Base-by-base conservation (phyloP, 2,797 vertebrate genomes). In the Atherinosoma microstoma region DNA sequence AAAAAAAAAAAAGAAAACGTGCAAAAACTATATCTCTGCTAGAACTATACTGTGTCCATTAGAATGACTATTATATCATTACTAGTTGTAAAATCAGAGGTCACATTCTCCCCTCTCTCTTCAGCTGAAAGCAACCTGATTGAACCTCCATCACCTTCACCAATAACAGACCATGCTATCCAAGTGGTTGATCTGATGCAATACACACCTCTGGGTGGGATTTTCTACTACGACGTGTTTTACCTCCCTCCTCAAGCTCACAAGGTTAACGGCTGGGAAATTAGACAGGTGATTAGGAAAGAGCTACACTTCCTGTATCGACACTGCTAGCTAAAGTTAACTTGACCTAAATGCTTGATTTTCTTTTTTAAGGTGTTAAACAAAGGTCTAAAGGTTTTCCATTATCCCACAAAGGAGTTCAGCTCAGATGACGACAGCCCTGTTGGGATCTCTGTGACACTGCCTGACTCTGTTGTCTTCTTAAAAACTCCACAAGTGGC, bases 191-290 rank as follows among this genome's bases (percentile, higher is more conserved):
- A 99, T 83, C 47, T 97, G 84, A 90, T 84, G 57, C 94, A 93
- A 64, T 97, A 95, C 85, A 89, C 84, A 0, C 87, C 93, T 0
- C 69, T 99, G 81, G 97, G 98, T 0, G 97, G 98, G 0, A 92
- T 98, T 67, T 96, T 94, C 83, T 95, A 95, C 77, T 95, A 94
- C 0, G 89, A 96, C 0, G 82, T 87, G 0, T 94, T 97, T 78
- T 85, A 84, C 60, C 92, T 99, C 29, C 97, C 96, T 0, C 96
- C 95, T 0, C 97, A 97, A 83, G 87, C 88, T 74, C 82, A 79
- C 2, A 76, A 84, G 0, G 35, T 91, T 70, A 93, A 88, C 0
- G 91, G 90, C 72, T 99, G 97, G 96, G 92, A 90, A 61, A 92
- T 97, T 4, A 93, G 94, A 90, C 91, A 97, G 95, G 97, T 97